Percentiles rank a stretch among this genome's conserved stretches.
Conservation (phyloP, 2,888 invertebrate genomes). For the Aricia artaxerxes region DNA sequence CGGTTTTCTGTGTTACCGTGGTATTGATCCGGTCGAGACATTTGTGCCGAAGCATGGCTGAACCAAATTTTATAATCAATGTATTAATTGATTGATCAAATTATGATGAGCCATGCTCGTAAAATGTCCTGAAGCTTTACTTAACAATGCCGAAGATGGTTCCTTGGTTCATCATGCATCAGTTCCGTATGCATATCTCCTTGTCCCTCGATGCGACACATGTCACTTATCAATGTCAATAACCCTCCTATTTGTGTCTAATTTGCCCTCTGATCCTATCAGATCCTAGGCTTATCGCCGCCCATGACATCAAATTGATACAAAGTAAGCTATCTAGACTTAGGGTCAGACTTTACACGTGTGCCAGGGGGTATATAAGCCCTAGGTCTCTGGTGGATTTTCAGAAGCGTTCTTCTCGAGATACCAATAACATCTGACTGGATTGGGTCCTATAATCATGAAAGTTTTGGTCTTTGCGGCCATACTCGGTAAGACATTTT, state of each 20-base stretch:
- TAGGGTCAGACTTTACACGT: slow-evolving; percentile 52
- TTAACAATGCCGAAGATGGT: background rate
- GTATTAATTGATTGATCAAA: too few species aligned
- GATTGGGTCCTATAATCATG: slow-evolving; percentile 51
- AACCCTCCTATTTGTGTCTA: slow-evolving; percentile 2
- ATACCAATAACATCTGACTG: slow-evolving; percentile 44
- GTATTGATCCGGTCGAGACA: too few species aligned
- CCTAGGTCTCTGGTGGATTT: background rate
- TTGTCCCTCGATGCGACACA: background rate
- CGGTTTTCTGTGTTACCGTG: too few species aligned
- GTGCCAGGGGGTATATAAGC: slow-evolving; percentile 61
- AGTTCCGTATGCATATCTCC: background rate
- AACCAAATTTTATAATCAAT: too few species aligned
- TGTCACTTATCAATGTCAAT: slow-evolving; percentile 25
- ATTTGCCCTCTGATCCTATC: slow-evolving; percentile 26
- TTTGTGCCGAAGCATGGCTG: too few species aligned
- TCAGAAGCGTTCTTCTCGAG: slow-evolving; percentile 65
- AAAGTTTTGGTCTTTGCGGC: slow-evolving; percentile 68
- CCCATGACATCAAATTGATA: slow-evolving; percentile 36
- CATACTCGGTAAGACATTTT: slow-evolving; percentile 62
- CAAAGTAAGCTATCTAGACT: slow-evolving; percentile 44
- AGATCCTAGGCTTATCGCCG: slow-evolving; percentile 29
- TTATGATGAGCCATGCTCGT: too few species aligned
- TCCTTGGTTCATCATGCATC: background rate
- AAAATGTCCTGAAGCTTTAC: too few species aligned